phyloP scores from a whole-genome alignment of 1,140 invertebrate genomes.

The Tetraneura akinire region DNA sequence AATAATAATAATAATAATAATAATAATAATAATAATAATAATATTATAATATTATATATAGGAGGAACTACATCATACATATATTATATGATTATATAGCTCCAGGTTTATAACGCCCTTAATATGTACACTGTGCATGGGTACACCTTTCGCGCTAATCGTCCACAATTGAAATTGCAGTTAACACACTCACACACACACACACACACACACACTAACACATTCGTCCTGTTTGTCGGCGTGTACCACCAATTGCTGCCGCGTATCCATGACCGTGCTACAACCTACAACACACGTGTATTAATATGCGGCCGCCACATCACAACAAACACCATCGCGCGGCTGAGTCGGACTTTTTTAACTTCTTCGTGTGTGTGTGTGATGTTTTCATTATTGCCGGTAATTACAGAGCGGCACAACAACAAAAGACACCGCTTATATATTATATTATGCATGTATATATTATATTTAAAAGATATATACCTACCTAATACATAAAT shows the following conservation, averaged over 20 bases:
- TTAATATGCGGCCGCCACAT: not conserved
- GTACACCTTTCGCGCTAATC: conserved; percentile 41
- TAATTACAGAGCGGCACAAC: conserved; percentile 48
- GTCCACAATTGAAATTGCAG: conserved; percentile 28
- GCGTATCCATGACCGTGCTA: conserved; percentile 3
- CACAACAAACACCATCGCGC: conserved; percentile 3
- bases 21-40: too few species aligned
- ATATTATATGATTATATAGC: not conserved
- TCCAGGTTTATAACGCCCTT: not conserved
- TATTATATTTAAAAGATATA: not conserved
- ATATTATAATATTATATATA: too few species aligned
- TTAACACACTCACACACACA: not conserved
- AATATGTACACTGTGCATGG: not conserved
- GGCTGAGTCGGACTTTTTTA: conserved; percentile 33
- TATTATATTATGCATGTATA: not conserved
- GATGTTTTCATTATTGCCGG: conserved; percentile 50
- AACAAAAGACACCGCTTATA: conserved; percentile 35
- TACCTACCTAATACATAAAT: too few species aligned
- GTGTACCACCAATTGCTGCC: not conserved
- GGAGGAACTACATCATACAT: too few species aligned
- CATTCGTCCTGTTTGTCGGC: conserved; percentile 21
- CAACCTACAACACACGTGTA: not conserved
- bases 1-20: too few species aligned
- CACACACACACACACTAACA: too few species aligned
- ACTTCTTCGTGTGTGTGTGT: conserved; percentile 22